These are phyloP conservation scores for Tenthredo scrophulariae DNA, from an alignment of 2,888 invertebrate genomes.

Conservation along the genomic window DNA sequence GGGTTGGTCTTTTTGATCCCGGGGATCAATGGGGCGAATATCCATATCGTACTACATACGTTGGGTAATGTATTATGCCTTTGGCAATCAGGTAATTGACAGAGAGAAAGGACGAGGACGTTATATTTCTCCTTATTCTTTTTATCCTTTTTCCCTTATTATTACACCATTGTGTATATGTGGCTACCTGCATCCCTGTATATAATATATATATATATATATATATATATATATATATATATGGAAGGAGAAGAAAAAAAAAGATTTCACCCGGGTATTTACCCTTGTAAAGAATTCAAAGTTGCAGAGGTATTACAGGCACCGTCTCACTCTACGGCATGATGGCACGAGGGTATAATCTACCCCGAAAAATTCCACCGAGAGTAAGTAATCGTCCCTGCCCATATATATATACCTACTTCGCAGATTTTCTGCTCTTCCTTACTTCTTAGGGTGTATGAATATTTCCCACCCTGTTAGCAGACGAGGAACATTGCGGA, in stretches of 20 bases:
- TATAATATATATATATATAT: neutral
- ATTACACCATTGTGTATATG: neutral
- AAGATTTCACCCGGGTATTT: slow-evolving; percentile 11
- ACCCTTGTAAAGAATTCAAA: slow-evolving; percentile 43
- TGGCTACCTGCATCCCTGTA: neutral
- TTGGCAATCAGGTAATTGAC: slow-evolving; percentile 26
- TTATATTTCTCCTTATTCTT: neutral
- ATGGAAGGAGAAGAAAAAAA: neutral
- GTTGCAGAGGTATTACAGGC: no score
- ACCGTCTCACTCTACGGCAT: neutral
- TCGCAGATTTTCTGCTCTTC: neutral
- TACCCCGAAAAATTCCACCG: neutral
- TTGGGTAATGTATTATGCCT: slow-evolving; percentile 12
- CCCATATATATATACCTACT: neutral
- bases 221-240: neutral
- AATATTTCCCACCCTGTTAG: neutral
- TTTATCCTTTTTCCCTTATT: neutral
- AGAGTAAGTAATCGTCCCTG: slow-evolving; percentile 17
- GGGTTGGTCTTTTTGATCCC: no score
- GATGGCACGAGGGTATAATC: neutral
- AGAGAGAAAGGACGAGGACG: neutral
- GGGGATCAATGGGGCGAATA: no score
- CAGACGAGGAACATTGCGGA: neutral
- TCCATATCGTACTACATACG: neutral
- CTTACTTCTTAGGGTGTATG: neutral